Evolutionary conservation across 2,113 vertebrate species (phyloP).

Genomic region (Heloderma charlesbogerti): DNA sequence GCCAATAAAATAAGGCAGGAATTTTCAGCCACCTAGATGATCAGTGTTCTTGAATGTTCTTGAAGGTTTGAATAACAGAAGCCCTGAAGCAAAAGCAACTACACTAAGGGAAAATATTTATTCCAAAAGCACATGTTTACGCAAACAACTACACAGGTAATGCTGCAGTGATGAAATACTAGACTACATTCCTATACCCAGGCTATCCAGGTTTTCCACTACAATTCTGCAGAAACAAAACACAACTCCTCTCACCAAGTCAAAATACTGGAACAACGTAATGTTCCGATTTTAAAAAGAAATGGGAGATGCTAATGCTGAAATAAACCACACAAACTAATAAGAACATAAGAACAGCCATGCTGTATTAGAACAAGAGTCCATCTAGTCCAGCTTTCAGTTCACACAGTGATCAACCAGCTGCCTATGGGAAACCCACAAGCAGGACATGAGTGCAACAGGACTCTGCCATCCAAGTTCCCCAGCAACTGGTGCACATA

Average conservation of each 20-base stretch:
- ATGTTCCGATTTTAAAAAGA: neutral
- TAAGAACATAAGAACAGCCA: too few relatives aligned
- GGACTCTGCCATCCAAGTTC: too few relatives aligned
- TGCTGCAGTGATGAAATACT: neutral
- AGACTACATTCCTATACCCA: neutral
- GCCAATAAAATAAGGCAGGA: neutral
- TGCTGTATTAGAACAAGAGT: too few relatives aligned
- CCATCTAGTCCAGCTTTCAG: too few relatives aligned
- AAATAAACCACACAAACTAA: neutral
- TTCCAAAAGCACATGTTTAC: neutral
- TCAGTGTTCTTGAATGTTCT: neutral
- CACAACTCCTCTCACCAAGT: neutral
- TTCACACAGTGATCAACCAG: too few relatives aligned
- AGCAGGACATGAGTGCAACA: too few relatives aligned
- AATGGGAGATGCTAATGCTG: neutral
- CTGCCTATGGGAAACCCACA: too few relatives aligned
- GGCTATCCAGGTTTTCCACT: neutral
- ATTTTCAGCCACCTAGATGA: neutral
- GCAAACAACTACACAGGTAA: neutral
- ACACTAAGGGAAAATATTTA: neutral
- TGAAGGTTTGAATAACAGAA: neutral
- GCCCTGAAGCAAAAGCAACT: neutral
- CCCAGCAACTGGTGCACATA: too few relatives aligned
- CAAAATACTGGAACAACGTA: neutral
- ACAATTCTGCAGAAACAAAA: neutral